Base-by-base conservation (phyloP, 2,797 vertebrate genomes). In the Phoxinus dragarum region DNA sequence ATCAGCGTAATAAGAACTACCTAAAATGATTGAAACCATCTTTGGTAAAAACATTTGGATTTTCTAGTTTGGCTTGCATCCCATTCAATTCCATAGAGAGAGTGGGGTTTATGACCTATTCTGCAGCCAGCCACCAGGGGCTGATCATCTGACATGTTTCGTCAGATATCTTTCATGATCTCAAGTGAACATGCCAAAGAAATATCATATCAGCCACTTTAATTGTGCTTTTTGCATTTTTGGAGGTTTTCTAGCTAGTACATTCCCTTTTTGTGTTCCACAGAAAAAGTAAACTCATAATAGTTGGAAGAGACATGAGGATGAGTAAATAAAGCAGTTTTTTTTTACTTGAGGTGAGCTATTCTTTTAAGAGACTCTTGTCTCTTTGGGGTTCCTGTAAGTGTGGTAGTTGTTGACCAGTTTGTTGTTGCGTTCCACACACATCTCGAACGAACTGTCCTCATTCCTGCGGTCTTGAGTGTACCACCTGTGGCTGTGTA, bases 371-470 rank as follows among this genome's bases (percentile, higher is more conserved):
- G 72, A 83, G 72, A 76, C 59, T 83, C 71, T 52, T 23, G 11
- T 71, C 82, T 78, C 74, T n/a, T 75, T 69, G 74, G 74, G 75
- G 74, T 78, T 84, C 38, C 64, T 23, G 27, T 47, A 82, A 71
- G 49, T 64, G 49, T 42, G 71, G 79, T 49, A 88, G 81, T 36
- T 81, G 66, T 76, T 85, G 82, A 85, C 69, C 72, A 75, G 80
- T n/a, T 64, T 80, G 64, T 85, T 74, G 72, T 40, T 64, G 68
- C 75, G 56, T 71, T 75, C 38, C 85, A 49, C 74, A 80, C 73
- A 84, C 69, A 79, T 77, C 81, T 82, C 56, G 54, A 86, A 86
- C 84, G 73, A 80, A 59, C 75, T 82, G 59, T 42, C 54, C 31
- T 44, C 66, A 54, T 59, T 64, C 76, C 66, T 44, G 72, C 16